Evolutionary conservation across 2,888 invertebrate genomes (phyloP).

Genomic region (Apamea crenata): DNA sequence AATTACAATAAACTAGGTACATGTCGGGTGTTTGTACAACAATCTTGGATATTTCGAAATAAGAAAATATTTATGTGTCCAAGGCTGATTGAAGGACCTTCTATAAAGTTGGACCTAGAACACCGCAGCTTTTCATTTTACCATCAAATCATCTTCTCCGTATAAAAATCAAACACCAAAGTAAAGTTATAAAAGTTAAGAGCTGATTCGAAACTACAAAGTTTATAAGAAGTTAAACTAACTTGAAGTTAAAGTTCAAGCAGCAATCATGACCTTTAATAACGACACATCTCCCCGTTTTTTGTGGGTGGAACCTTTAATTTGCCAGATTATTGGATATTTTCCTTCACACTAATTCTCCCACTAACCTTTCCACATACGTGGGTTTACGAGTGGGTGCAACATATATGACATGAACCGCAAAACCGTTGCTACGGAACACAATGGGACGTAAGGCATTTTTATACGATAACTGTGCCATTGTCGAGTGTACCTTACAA

Average conservation of each 20-base stretch:
- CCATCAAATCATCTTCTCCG: neutral
- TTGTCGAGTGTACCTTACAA: conserved; percentile 42
- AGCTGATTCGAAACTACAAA: neutral
- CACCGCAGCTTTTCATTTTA: neutral
- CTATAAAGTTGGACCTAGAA: neutral
- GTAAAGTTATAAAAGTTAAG: neutral
- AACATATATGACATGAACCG: conserved; percentile 1
- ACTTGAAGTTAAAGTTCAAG: neutral
- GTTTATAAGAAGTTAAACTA: too few relatives aligned
- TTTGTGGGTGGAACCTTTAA: neutral
- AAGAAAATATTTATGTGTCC: neutral
- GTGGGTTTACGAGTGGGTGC: conserved; percentile 5
- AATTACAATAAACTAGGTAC: too few relatives aligned
- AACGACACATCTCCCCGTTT: neutral
- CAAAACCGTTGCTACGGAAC: conserved; percentile 7
- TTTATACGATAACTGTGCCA: conserved; percentile 23
- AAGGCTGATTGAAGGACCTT: neutral
- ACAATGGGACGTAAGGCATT: conserved; percentile 39
- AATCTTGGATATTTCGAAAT: neutral
- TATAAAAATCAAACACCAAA: too few relatives aligned
- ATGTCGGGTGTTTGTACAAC: neutral
- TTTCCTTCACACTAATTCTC: neutral
- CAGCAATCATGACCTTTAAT: neutral
- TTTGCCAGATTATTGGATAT: neutral
- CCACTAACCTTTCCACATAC: conserved; percentile 29